Percentiles rank a stretch among this genome's conserved stretches.
These are phyloP conservation scores for Telmatherina bonti DNA, from an alignment of 2,797 vertebrate species.

Conservation along the genomic window DNA sequence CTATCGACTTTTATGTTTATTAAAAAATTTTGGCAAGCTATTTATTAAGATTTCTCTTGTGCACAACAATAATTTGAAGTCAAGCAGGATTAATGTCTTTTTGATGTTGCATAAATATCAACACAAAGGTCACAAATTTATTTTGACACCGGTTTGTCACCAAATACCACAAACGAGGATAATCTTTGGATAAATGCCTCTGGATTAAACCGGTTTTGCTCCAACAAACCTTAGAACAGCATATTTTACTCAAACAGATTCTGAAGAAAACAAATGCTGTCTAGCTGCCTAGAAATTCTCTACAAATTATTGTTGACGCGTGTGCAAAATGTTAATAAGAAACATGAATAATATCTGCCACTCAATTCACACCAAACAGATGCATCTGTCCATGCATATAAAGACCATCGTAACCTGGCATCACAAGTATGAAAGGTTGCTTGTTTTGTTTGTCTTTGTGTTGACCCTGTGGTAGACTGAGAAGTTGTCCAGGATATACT, in stretches of 20 bases:
- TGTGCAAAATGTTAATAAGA: constrained; percentile 46
- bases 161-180: constrained; percentile 41
- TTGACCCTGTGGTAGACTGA: too few species aligned
- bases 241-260: too few species aligned
- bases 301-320: constrained; percentile 21
- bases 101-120: constrained; percentile 23
- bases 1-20: too few species aligned
- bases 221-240: not conserved
- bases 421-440: too few species aligned
- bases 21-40: not conserved
- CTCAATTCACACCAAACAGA: constrained; percentile 45
- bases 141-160: constrained; percentile 43
- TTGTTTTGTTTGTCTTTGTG: too few species aligned
- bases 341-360: constrained; percentile 52
- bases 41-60: constrained; percentile 11
- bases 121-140: constrained; percentile 44
- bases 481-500: too few species aligned
- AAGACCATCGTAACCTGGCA: not conserved
- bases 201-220: not conserved
- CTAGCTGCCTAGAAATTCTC: not conserved
- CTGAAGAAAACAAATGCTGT: too few species aligned
- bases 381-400: constrained; percentile 26
- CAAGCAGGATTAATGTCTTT: constrained; percentile 37
- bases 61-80: constrained; percentile 30
- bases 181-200: constrained; percentile 32